These are phyloP conservation scores for Penelope pileata DNA, from an alignment of 2,113 vertebrate species.

Conservation along the genomic window DNA sequence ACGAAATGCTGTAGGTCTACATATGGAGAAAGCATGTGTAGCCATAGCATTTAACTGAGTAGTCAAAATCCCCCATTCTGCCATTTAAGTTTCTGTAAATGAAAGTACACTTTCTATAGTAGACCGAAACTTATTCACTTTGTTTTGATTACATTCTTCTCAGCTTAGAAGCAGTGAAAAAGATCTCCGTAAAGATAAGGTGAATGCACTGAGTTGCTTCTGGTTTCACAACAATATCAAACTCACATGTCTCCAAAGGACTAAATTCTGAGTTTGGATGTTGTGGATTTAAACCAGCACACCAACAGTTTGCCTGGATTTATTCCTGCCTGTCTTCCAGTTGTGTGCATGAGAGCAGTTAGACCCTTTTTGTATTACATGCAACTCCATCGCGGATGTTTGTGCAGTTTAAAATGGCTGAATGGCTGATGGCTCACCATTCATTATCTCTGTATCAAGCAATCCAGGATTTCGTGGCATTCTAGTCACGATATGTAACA, in stretches of 20 bases:
- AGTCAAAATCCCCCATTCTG: not conserved
- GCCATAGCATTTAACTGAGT: not conserved
- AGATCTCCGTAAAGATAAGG: not conserved
- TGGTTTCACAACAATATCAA: not conserved
- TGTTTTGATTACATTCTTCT: not conserved
- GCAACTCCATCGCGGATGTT: not conserved
- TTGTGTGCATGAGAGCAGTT: not conserved
- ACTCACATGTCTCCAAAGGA: not conserved
- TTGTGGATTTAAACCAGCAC: not conserved
- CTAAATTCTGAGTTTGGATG: not conserved
- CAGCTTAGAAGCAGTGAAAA: not conserved
- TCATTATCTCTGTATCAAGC: not conserved
- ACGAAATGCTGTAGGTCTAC: not conserved
- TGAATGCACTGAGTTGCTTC: not conserved
- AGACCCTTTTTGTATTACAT: not conserved
- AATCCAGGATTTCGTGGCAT: slow-evolving; percentile 55
- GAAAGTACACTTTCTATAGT: not conserved
- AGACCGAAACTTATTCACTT: not conserved
- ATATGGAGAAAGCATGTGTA: not conserved
- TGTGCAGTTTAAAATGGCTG: slow-evolving; percentile 31
- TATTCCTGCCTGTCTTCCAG: not conserved
- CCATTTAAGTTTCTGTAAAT: not conserved
- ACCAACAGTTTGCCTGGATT: not conserved
- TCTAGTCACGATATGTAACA: slow-evolving; percentile 56
- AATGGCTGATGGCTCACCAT: slow-evolving; percentile 8